Base-by-base conservation (phyloP, 2,113 vertebrate species). In the Dendrocopos noguchii region DNA sequence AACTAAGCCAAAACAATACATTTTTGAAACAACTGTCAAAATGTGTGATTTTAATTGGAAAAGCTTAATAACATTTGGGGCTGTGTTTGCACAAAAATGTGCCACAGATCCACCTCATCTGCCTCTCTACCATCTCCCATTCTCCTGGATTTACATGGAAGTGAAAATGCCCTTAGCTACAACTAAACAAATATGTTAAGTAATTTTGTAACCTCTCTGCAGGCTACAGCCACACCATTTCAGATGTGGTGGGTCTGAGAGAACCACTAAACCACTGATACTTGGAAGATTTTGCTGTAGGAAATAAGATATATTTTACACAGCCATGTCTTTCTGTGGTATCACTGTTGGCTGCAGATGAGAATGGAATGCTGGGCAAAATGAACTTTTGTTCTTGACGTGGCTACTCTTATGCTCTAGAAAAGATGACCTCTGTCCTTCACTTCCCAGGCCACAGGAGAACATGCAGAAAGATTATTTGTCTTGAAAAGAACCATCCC, bases 301-400 rank as follows among this genome's bases (percentile, higher is more conserved):
- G 20, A 68, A 70, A 47, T 65, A 13, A 70, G 24, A 46, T 16
- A 4, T 15, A 25, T 80, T 87, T 92, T 84, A 39, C 15, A 55
- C 16, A 59, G 21, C 20, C 2, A 0, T 65, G 20, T 63, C 24
- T 73, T 70, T 68, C 64, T 4, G 0, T 9, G 1, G 6, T 24
- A 29, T 55, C 0, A 0, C 16, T 61, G 29, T 73, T 87, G 71
- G 18, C n/a, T n/a, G 31, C 15, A 46, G 50, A n/a, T 76, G 34
- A 15, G 33, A 92, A 66, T 0, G 3, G 39, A 29, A 20, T 46
- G 16, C 29, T 59, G 59, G 34, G 18, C 12, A 76, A 80, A 42
- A 44, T 9, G 27, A 66, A 59, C 25, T 84, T 89, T 63, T 60
- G 10, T 42, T 83, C 42, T 82, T 91, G 63, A 46, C 1, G 3